Conservation (phyloP, 2,797 vertebrate species). For the Clarias platycephalus region DNA sequence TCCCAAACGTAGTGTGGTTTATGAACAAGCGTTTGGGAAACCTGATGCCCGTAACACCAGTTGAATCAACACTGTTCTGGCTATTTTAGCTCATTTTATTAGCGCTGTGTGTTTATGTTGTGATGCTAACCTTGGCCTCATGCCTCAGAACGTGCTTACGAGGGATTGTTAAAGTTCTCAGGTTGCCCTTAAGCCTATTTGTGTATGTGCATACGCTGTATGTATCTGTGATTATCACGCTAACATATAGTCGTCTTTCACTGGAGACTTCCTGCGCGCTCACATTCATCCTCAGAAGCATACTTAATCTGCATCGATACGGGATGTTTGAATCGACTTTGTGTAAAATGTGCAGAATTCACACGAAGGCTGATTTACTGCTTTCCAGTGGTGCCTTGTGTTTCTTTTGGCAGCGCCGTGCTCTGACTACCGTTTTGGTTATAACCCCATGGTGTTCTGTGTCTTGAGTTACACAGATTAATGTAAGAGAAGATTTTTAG, state of each 20-base stretch:
- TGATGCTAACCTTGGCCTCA: slow-evolving; percentile 51
- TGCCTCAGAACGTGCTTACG: slow-evolving; percentile 53
- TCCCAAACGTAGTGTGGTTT: neutral
- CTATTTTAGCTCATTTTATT: slow-evolving; percentile 70
- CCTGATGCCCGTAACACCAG: slow-evolving; percentile 60
- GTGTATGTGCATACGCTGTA: neutral
- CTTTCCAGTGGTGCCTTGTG: slow-evolving; percentile 51
- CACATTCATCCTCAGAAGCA: slow-evolving; percentile 14
- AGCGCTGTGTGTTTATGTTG: slow-evolving; percentile 61
- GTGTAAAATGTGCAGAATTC: slow-evolving; percentile 48
- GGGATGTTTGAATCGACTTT: slow-evolving; percentile 39
- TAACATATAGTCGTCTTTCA: neutral
- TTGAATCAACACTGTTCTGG: slow-evolving; percentile 61
- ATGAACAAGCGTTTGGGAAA: slow-evolving; percentile 53
- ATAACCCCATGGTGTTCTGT: slow-evolving; percentile 45
- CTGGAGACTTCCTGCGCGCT: slow-evolving; percentile 9
- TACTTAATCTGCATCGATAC: slow-evolving; percentile 6
- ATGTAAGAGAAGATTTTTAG: slow-evolving; percentile 37
- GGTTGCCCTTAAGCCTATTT: neutral
- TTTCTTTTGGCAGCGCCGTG: slow-evolving; percentile 57
- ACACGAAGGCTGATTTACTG: slow-evolving; percentile 53
- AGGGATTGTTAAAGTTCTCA: slow-evolving; percentile 57
- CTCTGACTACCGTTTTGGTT: slow-evolving; percentile 34
- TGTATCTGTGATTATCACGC: neutral
- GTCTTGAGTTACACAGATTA: slow-evolving; percentile 49